Evolutionary conservation across 1,140 invertebrate genomes (phyloP).

Genomic region (Brachionus rotundiformis): DNA sequence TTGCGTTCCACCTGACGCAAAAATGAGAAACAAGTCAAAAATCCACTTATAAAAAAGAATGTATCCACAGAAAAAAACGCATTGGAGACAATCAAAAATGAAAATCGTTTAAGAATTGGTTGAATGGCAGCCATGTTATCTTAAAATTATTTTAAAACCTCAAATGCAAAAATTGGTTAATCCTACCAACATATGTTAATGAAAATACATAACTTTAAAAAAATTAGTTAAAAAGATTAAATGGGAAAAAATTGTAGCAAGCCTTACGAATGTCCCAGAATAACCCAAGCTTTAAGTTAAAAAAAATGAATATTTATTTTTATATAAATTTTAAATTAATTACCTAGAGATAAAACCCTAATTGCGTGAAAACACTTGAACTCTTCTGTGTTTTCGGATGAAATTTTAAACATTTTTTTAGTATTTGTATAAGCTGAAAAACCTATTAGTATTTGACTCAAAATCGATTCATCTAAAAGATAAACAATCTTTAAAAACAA

Average conservation of each 20-base stretch:
- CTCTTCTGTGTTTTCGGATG: not conserved
- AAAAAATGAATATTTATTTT: constrained; percentile 54
- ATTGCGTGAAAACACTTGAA: constrained; percentile 37
- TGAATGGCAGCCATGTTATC: constrained; percentile 51
- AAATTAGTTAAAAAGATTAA: constrained; percentile 58
- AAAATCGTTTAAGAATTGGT: constrained; percentile 53
- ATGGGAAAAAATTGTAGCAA: not conserved
- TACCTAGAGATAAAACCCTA: constrained; percentile 32
- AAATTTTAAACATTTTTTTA: constrained; percentile 18
- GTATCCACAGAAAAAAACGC: constrained; percentile 86
- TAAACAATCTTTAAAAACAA: not conserved
- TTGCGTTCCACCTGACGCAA: constrained; percentile 64
- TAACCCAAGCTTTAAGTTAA: constrained; percentile 73
- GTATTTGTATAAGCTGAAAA: constrained; percentile 41
- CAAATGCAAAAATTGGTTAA: not conserved
- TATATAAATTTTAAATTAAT: not conserved
- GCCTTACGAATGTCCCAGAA: constrained; percentile 76
- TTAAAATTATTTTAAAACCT: constrained; percentile 37
- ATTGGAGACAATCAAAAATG: constrained; percentile 66
- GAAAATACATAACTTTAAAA: constrained; percentile 52
- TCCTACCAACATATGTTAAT: constrained; percentile 13
- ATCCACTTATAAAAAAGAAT: constrained; percentile 77
- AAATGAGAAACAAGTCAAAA: constrained; percentile 67
- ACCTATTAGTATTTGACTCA: not conserved
- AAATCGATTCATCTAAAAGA: not conserved